Conservation (phyloP, 1,140 invertebrate genomes). For the Drosophila miranda region DNA sequence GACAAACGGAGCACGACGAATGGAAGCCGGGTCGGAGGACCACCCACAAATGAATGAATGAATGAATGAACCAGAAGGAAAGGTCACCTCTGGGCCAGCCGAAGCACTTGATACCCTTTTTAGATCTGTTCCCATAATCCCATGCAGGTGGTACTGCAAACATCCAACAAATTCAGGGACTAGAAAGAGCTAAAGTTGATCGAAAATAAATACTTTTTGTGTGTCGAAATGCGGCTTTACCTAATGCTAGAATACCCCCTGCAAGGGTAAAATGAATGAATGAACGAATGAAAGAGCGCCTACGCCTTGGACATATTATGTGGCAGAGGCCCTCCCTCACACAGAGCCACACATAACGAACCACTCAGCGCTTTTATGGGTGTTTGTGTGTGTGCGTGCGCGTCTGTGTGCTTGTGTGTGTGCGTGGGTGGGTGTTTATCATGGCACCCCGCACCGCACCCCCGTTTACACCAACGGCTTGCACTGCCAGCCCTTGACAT, state of each 20-base stretch:
- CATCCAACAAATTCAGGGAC: no score
- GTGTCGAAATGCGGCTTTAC: no score
- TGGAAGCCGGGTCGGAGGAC: neutral
- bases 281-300: slow-evolving; percentile 8
- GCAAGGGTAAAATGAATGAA: neutral
- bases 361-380: neutral
- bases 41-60: slow-evolving; percentile 23
- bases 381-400: no score
- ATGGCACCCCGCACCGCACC: slow-evolving; percentile 1
- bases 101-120: no score
- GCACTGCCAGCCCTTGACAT: slow-evolving; percentile 30
- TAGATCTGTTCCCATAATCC: no score
- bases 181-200: no score
- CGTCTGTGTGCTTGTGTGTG: no score
- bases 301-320: slow-evolving; percentile 34
- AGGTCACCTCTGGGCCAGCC: no score
- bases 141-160: no score
- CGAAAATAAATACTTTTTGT: no score
- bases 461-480: neutral
- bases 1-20: neutral
- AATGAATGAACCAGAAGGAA: slow-evolving; percentile 17
- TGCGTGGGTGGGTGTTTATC: no score
- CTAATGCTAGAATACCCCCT: no score
- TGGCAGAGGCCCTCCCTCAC: neutral
- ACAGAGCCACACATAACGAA: neutral